Base-by-base conservation (phyloP, 2,113 vertebrate genomes). In the Tragelaphus scriptus region DNA sequence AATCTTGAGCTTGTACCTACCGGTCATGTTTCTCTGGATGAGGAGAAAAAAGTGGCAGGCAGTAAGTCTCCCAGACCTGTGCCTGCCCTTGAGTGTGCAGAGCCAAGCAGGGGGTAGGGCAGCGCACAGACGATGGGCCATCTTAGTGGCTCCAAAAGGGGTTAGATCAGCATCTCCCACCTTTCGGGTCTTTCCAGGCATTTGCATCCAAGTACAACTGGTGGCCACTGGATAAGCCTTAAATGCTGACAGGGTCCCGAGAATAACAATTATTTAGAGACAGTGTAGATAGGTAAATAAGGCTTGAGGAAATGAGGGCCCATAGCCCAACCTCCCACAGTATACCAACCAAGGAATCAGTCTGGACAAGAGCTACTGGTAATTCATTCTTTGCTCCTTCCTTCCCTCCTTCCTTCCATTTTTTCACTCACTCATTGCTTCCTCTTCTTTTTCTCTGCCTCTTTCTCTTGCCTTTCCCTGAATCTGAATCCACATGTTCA, bases 151-250 rank as follows among this genome's bases (percentile, higher is more conserved):
- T 82, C 21, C 36, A 53, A 21, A 30, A 68, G 23, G 21, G 7
- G 19, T 3, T 9, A 44, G 68, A 44, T 19, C 36, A 40, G 9
- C 17, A 61, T 36, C 36, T 81, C 93, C 56, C 79, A 86, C 9
- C 68, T 80, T 0, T 87, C 0, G 0, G 6, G 44, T 75, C 26
- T 92, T 97, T 89, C 40, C 36, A 95, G 82, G 30, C 91, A 77
- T 85, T 97, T 94, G 3, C 91, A 89, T 97, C 85, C 88, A 97
- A 97, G 93, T 89, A 55, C 75, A 96, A 61, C 30, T 21, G 89
- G 58, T 82, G 25, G 44, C 88, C 1, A 0, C 96, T 93, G 61
- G 68, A 97, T 96, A 97, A 77, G 47, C 17, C 10, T 36, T 8
- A 2, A 3, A 49, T 17, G 53, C 13, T 56, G 55, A 63, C 9